Base-by-base conservation (phyloP, 2,797 vertebrate species). In the Melanogrammus aeglefinus region DNA sequence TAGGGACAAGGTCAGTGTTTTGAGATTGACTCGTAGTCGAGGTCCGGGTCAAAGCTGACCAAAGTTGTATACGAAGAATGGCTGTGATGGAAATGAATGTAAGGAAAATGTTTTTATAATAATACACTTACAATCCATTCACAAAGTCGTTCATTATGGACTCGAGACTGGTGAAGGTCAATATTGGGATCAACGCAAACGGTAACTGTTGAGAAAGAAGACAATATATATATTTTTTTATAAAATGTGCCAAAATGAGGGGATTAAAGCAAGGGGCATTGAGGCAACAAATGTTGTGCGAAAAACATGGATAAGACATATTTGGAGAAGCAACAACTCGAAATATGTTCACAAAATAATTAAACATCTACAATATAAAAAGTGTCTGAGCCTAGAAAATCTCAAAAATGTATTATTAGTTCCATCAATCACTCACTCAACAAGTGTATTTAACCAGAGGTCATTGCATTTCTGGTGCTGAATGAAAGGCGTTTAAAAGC, bases 141-240 rank as follows among this genome's bases (percentile, higher is more conserved):
- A 95, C 94, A 73, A 99, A 99, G 77, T 99, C 97, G 0, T 81
- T 94, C 97, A 99, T 99, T 57, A 99, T 92, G 0, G 95, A 92
- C 0, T 90, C 93, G 76, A 97, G 86, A 83, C 97, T 99, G 76
- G 97, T 98, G 87, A 99, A 97, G 0, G 97, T 98, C 81, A 99
- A 92, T 78, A 99, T 95, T 0, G 97, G 97, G 85, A 99, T 97
- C 88, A 99, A 92, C 57, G 97, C 97, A 74, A 99, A 99, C 0
- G 97, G 97, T 78, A 99, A 94, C 97, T 99, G 93, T 72, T 57
- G 87, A 66, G 82, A 9, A 10, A 74, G 71, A 79, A 77, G 80
- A 80, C 10, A 63, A 3, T 7, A 7, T 1, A 39, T 9, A 4
- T 44, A 1, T 44, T 13, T 13, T 44, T 4, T 69, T 69, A 69